Conservation (phyloP, 1,140 invertebrate genomes). For the Drosophila rufa region DNA sequence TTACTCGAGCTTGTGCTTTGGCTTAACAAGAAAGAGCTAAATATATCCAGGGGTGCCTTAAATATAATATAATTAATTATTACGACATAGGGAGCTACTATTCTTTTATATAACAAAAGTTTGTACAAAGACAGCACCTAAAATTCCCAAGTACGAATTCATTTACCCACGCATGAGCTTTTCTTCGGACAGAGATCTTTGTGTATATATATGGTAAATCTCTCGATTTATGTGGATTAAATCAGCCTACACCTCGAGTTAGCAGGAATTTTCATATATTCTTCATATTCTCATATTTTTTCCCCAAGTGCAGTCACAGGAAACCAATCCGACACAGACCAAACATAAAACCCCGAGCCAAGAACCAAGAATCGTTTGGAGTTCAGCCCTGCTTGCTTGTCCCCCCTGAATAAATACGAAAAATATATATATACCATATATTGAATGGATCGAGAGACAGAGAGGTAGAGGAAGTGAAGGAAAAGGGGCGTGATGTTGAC, state of each 20-base stretch:
- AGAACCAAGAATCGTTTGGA: constrained; percentile 8
- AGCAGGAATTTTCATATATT: too few species aligned
- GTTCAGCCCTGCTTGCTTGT: neutral
- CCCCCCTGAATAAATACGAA: constrained; percentile 19
- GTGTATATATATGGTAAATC: too few species aligned
- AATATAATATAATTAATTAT: too few species aligned
- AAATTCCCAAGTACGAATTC: too few species aligned
- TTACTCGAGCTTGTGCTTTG: too few species aligned
- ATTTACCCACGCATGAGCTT: too few species aligned
- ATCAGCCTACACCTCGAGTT: neutral
- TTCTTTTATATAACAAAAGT: too few species aligned
- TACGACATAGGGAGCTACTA: too few species aligned
- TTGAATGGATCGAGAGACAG: neutral
- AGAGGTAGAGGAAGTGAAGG: neutral
- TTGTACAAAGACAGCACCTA: too few species aligned
- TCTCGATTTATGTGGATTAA: neutral
- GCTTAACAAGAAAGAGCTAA: too few species aligned
- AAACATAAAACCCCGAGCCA: constrained; percentile 34
- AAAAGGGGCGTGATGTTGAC: constrained; percentile 29
- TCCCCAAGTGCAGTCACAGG: constrained; percentile 26
- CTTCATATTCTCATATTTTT: neutral
- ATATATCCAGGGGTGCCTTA: too few species aligned
- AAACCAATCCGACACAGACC: constrained; percentile 48
- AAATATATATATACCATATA: neutral
- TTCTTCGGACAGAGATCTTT: too few species aligned